phyloP scores from a whole-genome alignment of 2,113 vertebrate species.

The Ictidomys tridecemlineatus region DNA sequence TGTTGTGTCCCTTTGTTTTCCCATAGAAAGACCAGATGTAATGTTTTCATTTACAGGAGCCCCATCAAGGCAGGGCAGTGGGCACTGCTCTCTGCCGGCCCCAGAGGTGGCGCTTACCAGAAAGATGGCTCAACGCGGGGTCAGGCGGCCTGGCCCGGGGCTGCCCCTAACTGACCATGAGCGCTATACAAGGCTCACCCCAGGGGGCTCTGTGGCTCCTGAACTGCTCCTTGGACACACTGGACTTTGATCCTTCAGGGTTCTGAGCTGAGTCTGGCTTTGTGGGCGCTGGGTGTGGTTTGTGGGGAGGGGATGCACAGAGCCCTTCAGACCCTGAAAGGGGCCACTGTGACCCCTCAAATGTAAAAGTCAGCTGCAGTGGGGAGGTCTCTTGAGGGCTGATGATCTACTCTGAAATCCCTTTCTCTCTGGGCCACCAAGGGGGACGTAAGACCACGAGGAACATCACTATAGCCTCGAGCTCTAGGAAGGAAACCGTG shows the following conservation, averaged over 20 bases:
- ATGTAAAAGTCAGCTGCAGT: neutral
- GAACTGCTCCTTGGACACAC: neutral
- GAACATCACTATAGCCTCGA: neutral
- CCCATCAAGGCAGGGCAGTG: neutral
- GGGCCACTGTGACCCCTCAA: neutral
- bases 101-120: neutral
- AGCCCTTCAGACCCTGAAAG: neutral
- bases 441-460: neutral
- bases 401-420: neutral
- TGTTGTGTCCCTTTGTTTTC: neutral
- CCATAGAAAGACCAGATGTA: neutral
- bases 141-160: neutral
- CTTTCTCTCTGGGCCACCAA: neutral
- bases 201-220: neutral
- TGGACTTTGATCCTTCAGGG: rapidly evolving
- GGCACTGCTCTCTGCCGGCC: neutral
- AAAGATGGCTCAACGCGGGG: neutral
- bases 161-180: neutral
- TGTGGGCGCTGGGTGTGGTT: rapidly evolving
- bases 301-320: neutral
- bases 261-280: neutral
- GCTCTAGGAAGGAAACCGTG: neutral
- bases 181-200: rapidly evolving
- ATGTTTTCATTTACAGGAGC: neutral
- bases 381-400: neutral